These are phyloP conservation scores for Eurypyga helias DNA, from an alignment of 2,113 vertebrate genomes.

Conservation along the genomic window DNA sequence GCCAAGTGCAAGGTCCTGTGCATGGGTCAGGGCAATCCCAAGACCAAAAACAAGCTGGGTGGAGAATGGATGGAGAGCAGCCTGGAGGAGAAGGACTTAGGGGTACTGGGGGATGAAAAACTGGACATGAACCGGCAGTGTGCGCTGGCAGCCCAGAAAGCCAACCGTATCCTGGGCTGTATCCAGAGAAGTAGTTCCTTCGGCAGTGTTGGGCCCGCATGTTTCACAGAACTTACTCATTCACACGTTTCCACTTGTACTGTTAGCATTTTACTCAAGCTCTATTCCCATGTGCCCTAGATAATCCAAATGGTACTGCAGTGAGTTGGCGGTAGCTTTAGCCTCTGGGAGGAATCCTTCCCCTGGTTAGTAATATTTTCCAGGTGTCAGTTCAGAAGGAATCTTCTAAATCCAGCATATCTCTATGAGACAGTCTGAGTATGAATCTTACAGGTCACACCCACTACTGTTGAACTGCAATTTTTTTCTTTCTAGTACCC, in stretches of 20 bases:
- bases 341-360: background rate
- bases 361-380: background rate
- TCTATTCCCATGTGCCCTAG: background rate
- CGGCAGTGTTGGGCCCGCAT: rapidly evolving
- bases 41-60: too few relatives aligned
- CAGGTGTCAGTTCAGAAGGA: background rate
- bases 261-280: background rate
- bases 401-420: background rate
- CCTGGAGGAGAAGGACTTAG: too few relatives aligned
- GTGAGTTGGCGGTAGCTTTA: background rate
- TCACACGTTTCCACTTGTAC: background rate
- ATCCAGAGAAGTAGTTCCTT: too few relatives aligned
- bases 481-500: background rate
- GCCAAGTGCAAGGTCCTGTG: too few relatives aligned
- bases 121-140: too few relatives aligned
- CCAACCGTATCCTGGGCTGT: too few relatives aligned
- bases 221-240: background rate
- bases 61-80: too few relatives aligned
- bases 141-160: too few relatives aligned
- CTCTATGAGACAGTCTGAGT: background rate
- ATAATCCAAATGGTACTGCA: background rate
- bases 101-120: too few relatives aligned
- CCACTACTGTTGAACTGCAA: background rate
- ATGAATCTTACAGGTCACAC: background rate
- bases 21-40: too few relatives aligned